Evolutionary conservation across 2,797 vertebrate genomes (phyloP).

Genomic region (Lerista edwardsae): DNA sequence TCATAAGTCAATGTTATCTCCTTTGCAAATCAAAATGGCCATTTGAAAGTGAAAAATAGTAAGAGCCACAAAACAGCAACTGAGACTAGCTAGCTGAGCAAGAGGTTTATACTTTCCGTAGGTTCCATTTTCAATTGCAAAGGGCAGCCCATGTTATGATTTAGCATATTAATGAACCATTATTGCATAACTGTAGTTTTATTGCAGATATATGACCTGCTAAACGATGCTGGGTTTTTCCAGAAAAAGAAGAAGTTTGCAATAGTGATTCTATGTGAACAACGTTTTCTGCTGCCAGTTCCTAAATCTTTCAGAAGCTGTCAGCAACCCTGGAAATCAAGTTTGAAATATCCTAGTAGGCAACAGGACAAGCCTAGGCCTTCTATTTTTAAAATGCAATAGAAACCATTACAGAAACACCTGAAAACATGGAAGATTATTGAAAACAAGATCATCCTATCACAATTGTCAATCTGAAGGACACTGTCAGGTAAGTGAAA

Average conservation of each 20-base stretch:
- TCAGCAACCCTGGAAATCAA: constrained; percentile 80
- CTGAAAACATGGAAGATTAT: constrained; percentile 72
- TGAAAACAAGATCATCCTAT: constrained; percentile 73
- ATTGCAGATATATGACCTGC: constrained; percentile 78
- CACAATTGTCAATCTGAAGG: constrained; percentile 71
- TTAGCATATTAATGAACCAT: constrained; percentile 79
- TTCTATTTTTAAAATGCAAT: constrained; percentile 77
- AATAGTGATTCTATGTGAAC: constrained; percentile 71
- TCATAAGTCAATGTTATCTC: constrained; percentile 69
- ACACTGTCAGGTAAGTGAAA: constrained; percentile 67
- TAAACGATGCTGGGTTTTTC: constrained; percentile 72
- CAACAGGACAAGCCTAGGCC: constrained; percentile 63
- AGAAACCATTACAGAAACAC: constrained; percentile 67
- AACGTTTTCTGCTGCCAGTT: constrained; percentile 77
- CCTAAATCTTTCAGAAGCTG: constrained; percentile 82
- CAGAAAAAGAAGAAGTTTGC: constrained; percentile 57
- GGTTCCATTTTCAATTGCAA: constrained; percentile 70
- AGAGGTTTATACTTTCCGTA: constrained; percentile 69
- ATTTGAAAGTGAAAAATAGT: constrained; percentile 61
- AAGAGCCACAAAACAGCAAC: neutral
- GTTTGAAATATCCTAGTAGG: constrained; percentile 75
- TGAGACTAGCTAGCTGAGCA: neutral
- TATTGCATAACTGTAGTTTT: constrained; percentile 80
- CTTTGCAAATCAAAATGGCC: constrained; percentile 68
- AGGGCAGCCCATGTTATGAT: constrained; percentile 74